Evolutionary conservation across 1,140 invertebrate genomes (phyloP), one percentile per base, ranked within the genome.

Genomic region (Ips typographus): DNA sequence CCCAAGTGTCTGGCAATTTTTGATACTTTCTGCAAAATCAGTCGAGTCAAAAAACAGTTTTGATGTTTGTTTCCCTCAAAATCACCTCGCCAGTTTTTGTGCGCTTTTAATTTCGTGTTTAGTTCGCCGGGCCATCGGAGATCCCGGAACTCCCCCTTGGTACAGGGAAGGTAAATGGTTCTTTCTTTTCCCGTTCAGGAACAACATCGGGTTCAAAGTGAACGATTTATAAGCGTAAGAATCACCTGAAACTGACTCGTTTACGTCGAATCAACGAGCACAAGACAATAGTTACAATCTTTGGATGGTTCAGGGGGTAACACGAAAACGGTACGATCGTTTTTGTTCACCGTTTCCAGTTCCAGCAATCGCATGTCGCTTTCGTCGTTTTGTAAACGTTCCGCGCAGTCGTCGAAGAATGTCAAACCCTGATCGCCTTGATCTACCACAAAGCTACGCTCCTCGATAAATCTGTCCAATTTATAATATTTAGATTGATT

Each of bases 331-430:
- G 97, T 98, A 60, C 93, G 85, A 82, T 98, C 96, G 81, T 92
- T 94, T 73, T 75, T 78, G 67, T 76, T 73, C 44, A 65, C 72
- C 42, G 73, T 66, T 74, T 87, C 85, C 0, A 78, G 77, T 57
- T 84, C 79, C 38, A 79, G 70, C 40, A 79, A 71, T 59, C 67
- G 70, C 2, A 70, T 57, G 43, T 71, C 80, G 6, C 77, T 79
- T 78, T 86, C 84, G 74, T 87, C 87, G 71, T 86, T 85, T 51
- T 85, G 85, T 22, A 91, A 84, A 70, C 87, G 84, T 81, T 98
- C 95, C 1, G 93, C 90, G 78, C 96, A 99, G 79, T 99, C 96
- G 82, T 99, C 98, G 79, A 99, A 99, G 83, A 99, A 99, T 6
- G 95, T 94, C 62, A 99, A 83, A 71, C 90, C 90, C 80, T 89